Base-by-base conservation (phyloP, 2,113 vertebrate genomes). In the Leucopternis melanops region DNA sequence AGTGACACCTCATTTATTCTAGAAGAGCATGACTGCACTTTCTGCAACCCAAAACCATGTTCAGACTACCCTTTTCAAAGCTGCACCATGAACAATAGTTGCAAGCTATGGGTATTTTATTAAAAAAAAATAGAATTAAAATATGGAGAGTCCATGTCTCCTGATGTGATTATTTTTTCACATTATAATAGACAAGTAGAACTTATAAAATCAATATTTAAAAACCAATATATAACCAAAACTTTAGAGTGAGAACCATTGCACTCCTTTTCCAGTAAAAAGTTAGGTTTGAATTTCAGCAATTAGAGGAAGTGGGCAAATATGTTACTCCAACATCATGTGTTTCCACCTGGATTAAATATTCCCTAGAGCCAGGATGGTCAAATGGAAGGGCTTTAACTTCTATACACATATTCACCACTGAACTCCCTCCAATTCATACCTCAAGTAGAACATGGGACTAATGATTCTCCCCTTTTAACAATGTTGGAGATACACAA, bases 1-100 rank as follows among this genome's bases (percentile, higher is more conserved):
- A 90, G 19, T 63, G 90, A 82, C 77, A 89, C 82, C 90, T 96
- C 95, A 95, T 94, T 87, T 90, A 94, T 92, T 85, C 36, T 75
- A 22, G 88, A 85, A 58, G 57, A 81, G 12, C 52, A 50, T 15
- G 58, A 82, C 80, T 88, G 75, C 49, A 81, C 58, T 90, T 59
- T 88, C 61, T 90, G 58, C 55, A 84, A 79, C 59, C 44, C 58
- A 72, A 92, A 89, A 62, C n/a, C 32, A 42, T 34, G 38, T 62
- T 94, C 80, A 93, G n/a, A 27, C 44, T 85, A 45, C 36, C 29
- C 23, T 78, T 88, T 71, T 59, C 44, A 88, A 86, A 73, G 23
- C n/a, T 77, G 16, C 22, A 58, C 25, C 12, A 26, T 40, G 7
- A 27, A 54, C 10, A n/a, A 6, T 47, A 82, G 77, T 91, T 82